A percentile compares a stretch with the other conserved stretches of the same genome.
phyloP scores from a whole-genome alignment of 2,888 invertebrate genomes.

The Holacanthella duospinosa region DNA sequence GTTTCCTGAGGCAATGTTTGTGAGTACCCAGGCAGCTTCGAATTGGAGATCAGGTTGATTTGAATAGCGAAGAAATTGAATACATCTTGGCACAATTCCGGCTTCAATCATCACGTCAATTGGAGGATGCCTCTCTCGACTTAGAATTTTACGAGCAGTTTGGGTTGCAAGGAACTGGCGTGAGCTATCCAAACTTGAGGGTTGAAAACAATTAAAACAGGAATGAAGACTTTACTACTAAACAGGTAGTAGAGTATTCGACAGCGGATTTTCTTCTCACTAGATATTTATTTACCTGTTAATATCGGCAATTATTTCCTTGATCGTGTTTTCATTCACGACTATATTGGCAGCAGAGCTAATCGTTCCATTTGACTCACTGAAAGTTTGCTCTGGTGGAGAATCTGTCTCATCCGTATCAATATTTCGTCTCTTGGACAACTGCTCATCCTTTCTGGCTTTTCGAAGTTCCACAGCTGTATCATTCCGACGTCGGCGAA shows the following conservation, averaged over 20 bases:
- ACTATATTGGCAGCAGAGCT: neutral
- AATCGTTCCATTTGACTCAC: neutral
- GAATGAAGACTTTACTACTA: no score
- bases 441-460: conserved; percentile 83
- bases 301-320: conserved; percentile 53
- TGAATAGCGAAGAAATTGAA: conserved; percentile 54
- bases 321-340: conserved; percentile 43
- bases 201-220: neutral
- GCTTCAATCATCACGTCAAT: conserved; percentile 72
- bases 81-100: conserved; percentile 72
- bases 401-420: conserved; percentile 50
- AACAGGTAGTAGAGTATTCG: no score
- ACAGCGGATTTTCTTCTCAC: no score
- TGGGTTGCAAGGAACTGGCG: conserved; percentile 52
- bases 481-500: conserved; percentile 78
- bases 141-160: conserved; percentile 74
- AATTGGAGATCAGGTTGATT: conserved; percentile 67
- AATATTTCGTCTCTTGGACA: conserved; percentile 70
- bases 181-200: conserved; percentile 11
- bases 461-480: conserved; percentile 83
- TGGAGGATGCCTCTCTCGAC: conserved; percentile 80
- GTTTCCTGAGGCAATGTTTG: conserved; percentile 93
- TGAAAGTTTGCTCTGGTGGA: no score
- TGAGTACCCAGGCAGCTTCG: conserved; percentile 94
- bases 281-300: neutral